phyloP scores from a whole-genome alignment of 2,797 vertebrate species.

The Sebastes goodei region DNA sequence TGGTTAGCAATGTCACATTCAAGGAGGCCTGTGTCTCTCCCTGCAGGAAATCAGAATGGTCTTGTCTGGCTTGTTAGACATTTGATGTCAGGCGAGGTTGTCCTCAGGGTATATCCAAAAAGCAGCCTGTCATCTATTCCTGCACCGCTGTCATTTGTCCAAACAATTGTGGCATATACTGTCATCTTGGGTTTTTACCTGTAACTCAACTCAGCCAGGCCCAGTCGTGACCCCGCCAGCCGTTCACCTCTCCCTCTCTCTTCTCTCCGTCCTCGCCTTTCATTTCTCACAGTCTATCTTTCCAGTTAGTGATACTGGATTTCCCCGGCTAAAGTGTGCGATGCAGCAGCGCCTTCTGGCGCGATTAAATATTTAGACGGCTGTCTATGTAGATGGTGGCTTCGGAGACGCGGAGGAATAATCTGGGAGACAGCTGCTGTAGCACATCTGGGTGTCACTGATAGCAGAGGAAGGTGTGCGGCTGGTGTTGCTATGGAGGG shows the following conservation, averaged over 20 bases:
- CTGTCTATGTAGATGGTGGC: slow-evolving; percentile 71
- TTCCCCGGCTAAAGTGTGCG: slow-evolving; percentile 67
- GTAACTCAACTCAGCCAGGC: slow-evolving; percentile 37
- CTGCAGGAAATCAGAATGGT: slow-evolving; percentile 63
- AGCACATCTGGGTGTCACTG: slow-evolving; percentile 82
- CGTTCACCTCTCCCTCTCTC: slow-evolving; percentile 19
- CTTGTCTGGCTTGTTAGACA: slow-evolving; percentile 74
- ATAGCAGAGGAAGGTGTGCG: slow-evolving; percentile 72
- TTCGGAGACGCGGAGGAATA: slow-evolving; percentile 65
- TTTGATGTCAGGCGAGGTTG: slow-evolving; percentile 61
- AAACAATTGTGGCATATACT: slow-evolving; percentile 52
- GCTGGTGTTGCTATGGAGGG: slow-evolving; percentile 50
- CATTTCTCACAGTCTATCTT: slow-evolving; percentile 20
- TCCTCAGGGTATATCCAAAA: slow-evolving; percentile 67
- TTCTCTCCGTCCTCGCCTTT: slow-evolving; percentile 18
- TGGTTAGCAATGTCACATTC: slow-evolving; percentile 73
- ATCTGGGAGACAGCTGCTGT: slow-evolving; percentile 79
- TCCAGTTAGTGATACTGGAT: slow-evolving; percentile 45
- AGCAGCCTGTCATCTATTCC: slow-evolving; percentile 61
- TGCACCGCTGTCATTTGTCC: slow-evolving; percentile 62
- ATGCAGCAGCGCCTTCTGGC: slow-evolving; percentile 72
- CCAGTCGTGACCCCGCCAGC: slow-evolving; percentile 40
- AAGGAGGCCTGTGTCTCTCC: slow-evolving; percentile 40
- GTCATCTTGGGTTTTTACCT: slow-evolving; percentile 65
- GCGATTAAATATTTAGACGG: slow-evolving; percentile 80